Base-by-base conservation (phyloP, 1,140 invertebrate species). In the Diabrotica virgifera region DNA sequence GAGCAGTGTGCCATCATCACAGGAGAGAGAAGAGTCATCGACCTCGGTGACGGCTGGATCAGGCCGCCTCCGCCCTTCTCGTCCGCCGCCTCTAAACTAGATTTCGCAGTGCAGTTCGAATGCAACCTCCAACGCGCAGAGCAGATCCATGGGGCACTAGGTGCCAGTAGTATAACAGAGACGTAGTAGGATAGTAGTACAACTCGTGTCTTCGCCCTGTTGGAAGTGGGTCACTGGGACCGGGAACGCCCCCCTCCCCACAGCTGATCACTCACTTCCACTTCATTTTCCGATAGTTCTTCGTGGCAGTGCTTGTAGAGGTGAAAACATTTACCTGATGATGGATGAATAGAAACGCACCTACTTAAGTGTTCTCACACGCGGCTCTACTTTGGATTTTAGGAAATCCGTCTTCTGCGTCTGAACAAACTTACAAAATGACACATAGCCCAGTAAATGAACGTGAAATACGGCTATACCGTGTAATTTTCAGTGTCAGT, bases 1-100 rank as follows among this genome's bases (percentile, higher is more conserved):
- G 71, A 69, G 63, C 71, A 72, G 64, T 72, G 67, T 72, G 69
- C 65, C 71, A 65, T 68, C 52, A 68, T 53, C 56, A 66, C 68
- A 52, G 63, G 38, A 59, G 60, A 54, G 60, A 53, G 63, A 62
- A 58, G 65, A 65, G 71, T 72, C 71, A 71, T 69, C 67, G 71
- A 59, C 71, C 70, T 56, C 66, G 60, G 56, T 53, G 62, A 62
- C 59, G 62, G 52, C 36, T 51, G 37, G 36, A 9, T 53, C 61
- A 51, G 36, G 14, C 53, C 58, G 40, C 37, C 9, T 40, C 12
- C 54, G 38, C 40, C 66, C 51, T 24, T 24, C 51, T 24, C 4
- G 24, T 8, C 36, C 53, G 24, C 37, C 46, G n/a, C 36, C 37
- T 12, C 54, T 46, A 13, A 62, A 36, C 59, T 37, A 13, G 52